Percentiles rank a stretch among this genome's conserved stretches.
phyloP scores from a whole-genome alignment of 2,888 invertebrate genomes.

The Cryptocheilus praepositus region DNA sequence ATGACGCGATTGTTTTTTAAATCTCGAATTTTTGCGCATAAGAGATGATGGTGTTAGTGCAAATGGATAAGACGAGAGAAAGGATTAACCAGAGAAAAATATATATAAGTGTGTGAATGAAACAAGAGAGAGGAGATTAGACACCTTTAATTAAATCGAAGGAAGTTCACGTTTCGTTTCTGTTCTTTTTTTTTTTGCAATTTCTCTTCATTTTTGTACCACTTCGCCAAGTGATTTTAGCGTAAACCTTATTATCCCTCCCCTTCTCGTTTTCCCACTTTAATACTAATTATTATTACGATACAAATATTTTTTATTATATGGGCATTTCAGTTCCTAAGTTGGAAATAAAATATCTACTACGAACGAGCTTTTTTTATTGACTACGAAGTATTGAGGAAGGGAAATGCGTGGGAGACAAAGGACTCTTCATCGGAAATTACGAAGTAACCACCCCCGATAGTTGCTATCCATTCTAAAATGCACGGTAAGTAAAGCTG shows the following conservation, averaged over 20 bases:
- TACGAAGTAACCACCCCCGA: no score
- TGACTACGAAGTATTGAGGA: conserved; percentile 2
- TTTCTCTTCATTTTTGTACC: conserved; percentile 52
- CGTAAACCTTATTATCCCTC: conserved; percentile 48
- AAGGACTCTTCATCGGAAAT: no score
- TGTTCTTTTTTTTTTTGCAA: conserved; percentile 48
- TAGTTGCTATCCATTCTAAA: no score
- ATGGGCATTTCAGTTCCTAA: conserved; percentile 70
- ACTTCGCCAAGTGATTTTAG: conserved; percentile 59
- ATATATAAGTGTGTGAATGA: conserved; percentile 22
- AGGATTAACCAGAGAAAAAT: conserved; percentile 11
- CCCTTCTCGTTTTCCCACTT: conserved; percentile 18
- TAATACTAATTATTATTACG: conserved; percentile 52
- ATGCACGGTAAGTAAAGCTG: no score
- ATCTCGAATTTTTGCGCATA: conserved; percentile 37
- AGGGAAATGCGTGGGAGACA: background rate
- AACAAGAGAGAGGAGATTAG: conserved; percentile 16
- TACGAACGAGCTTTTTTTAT: conserved; percentile 46
- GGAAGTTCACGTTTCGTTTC: conserved; percentile 22
- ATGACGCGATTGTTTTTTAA: conserved; percentile 55
- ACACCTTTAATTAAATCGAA: background rate
- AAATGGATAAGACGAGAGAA: conserved; percentile 1
- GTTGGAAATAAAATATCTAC: conserved; percentile 69
- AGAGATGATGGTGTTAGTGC: conserved; percentile 1
- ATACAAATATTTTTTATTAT: conserved; percentile 68